Evolutionary conservation across 2,888 invertebrate species (phyloP), one percentile per base, ranked within the genome.

Genomic region (Hyposoter didymator): DNA sequence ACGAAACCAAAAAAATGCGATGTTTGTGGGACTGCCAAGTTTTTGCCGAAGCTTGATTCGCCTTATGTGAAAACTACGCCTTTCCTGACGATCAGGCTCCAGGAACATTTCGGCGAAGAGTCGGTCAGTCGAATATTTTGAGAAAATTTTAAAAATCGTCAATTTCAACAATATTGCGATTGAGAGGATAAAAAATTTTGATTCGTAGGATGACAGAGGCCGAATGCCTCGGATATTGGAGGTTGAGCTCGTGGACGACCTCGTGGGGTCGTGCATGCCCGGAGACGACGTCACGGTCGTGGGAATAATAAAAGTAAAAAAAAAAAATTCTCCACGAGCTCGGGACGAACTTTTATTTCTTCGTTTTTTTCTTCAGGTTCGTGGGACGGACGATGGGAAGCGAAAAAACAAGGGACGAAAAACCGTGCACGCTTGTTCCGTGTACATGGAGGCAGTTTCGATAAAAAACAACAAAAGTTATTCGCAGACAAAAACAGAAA

Each of bases 221-320:
- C 95, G 96, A 67, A 95, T 97, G 89, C 97, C 98, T 1, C 95
- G 97, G 87, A 97, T 96, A 88, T 95, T 99, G 43, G 98, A 99
- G 92, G 97, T 98, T 92, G 98, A 98, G 93, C 94, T 99, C 8
- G 96, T 96, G 76, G 98, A 98, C 94, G 90, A 93, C 88, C 94
- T 99, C 66, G 98, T 98, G 1, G 97, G 97, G 88, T 95, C 96
- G 35, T 97, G 98, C 87, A 96, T 97, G 88, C 98, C 98, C 14
- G 99, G 99, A 1, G 98, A 99, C 94, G 96, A 98, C 89, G 95
- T 99, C 0, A 97, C 97, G 17, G 95, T 99, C 12, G 97, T 97
- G 80, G 99, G 99, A 47, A 96, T 98, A 87, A 96, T 99, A 28
- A 98, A 97, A 95, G 96, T 85, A 78, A 39, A 22, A 19, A 6